phyloP scores from a whole-genome alignment of 2,888 invertebrate species.

The Dromius quadrimaculatus region DNA sequence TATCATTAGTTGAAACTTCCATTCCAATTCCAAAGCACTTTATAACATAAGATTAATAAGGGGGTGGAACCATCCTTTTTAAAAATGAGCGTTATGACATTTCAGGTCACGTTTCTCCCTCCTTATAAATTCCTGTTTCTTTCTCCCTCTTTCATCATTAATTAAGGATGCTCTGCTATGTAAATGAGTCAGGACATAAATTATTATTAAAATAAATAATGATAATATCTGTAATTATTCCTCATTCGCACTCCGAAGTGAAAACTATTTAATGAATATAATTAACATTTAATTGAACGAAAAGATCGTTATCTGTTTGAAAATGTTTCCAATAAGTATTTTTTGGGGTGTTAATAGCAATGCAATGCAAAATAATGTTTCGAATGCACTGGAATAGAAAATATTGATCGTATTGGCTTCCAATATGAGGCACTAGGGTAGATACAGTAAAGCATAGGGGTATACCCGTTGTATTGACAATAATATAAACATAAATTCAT shows the following conservation, averaged over 20 bases:
- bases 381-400: slow-evolving; percentile 25
- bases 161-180: slow-evolving; percentile 18
- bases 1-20: too few species aligned
- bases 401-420: slow-evolving; percentile 37
- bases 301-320: too few species aligned
- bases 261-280: slow-evolving; percentile 27
- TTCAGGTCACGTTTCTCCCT: too few species aligned
- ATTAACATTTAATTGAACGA: too few species aligned
- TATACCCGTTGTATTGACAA: slow-evolving; percentile 13
- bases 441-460: neutral
- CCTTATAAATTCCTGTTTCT: too few species aligned
- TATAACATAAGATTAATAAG: too few species aligned
- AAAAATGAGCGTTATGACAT: too few species aligned
- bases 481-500: slow-evolving; percentile 2
- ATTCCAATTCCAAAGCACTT: too few species aligned
- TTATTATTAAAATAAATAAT: slow-evolving; percentile 38
- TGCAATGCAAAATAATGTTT: slow-evolving; percentile 14
- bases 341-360: too few species aligned
- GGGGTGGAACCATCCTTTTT: too few species aligned
- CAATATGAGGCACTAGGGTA: slow-evolving; percentile 33
- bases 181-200: slow-evolving; percentile 23
- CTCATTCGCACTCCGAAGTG: slow-evolving; percentile 18
- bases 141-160: too few species aligned
- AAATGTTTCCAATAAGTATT: too few species aligned
- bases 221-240: slow-evolving; percentile 34